Conservation (phyloP, 2,888 invertebrate genomes). For the Leptopilina myrica region DNA sequence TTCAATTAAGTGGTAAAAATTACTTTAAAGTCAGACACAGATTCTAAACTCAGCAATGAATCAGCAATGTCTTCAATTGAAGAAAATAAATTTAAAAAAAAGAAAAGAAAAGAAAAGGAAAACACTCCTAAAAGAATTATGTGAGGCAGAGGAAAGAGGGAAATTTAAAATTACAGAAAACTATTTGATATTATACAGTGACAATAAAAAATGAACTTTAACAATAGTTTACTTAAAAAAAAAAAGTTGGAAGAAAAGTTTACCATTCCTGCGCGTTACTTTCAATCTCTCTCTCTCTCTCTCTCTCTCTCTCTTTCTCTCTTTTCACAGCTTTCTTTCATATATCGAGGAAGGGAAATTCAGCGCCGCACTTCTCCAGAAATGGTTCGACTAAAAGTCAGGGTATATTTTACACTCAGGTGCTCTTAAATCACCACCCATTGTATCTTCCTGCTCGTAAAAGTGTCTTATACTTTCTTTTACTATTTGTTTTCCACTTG, state of each 20-base stretch:
- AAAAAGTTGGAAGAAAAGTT: constrained; percentile 20
- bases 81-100: no score
- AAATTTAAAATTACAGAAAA: constrained; percentile 7
- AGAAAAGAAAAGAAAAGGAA: no score
- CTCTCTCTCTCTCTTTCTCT: background rate
- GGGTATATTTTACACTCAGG: constrained; percentile 33
- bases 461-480: constrained; percentile 33
- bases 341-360: constrained; percentile 32
- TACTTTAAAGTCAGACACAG: no score
- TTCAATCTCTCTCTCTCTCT: constrained; percentile 9
- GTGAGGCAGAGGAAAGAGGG: background rate
- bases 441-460: constrained; percentile 40
- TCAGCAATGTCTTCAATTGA: no score
- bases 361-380: background rate
- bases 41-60: no score
- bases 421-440: constrained; percentile 37
- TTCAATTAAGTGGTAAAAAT: no score
- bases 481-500: constrained; percentile 24
- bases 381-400: constrained; percentile 39
- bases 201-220: constrained; percentile 32
- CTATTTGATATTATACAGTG: background rate
- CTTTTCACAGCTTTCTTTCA: constrained; percentile 36
- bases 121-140: no score
- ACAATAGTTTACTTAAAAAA: constrained; percentile 32
- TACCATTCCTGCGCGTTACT: background rate